Conservation (phyloP, 2,888 invertebrate genomes). For the Agrilus biguttatus region DNA sequence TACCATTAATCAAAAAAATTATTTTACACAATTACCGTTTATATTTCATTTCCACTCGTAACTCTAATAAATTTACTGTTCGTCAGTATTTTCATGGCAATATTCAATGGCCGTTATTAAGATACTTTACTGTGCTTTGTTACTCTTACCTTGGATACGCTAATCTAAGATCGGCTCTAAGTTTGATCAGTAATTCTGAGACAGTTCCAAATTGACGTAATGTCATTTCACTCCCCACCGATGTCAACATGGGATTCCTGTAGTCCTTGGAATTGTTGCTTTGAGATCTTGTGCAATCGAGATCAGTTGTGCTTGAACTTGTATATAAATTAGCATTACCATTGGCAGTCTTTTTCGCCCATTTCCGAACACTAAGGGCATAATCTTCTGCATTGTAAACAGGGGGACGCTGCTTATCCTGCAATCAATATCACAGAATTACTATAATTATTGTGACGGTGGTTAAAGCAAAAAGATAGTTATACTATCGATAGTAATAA, state of each 20-base stretch:
- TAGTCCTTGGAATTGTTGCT: slow-evolving; percentile 24
- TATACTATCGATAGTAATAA: too few relatives aligned
- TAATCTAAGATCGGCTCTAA: slow-evolving; percentile 70
- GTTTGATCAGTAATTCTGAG: slow-evolving; percentile 73
- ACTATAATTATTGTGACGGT: too few relatives aligned
- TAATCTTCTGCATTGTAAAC: slow-evolving; percentile 87
- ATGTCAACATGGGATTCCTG: slow-evolving; percentile 55
- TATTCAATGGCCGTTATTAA: too few relatives aligned
- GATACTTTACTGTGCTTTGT: too few relatives aligned
- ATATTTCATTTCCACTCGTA: too few relatives aligned
- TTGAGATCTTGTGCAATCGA: slow-evolving; percentile 19
- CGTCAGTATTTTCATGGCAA: too few relatives aligned
- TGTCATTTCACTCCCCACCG: slow-evolving; percentile 68
- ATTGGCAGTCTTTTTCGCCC: slow-evolving; percentile 50
- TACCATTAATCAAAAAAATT: too few relatives aligned
- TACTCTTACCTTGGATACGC: slow-evolving; percentile 68
- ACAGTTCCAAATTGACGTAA: slow-evolving; percentile 75
- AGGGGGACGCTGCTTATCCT: slow-evolving; percentile 76
- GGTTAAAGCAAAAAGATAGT: too few relatives aligned
- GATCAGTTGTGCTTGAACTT: slow-evolving; percentile 15
- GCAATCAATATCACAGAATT: too few relatives aligned
- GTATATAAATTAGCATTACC: slow-evolving; percentile 22
- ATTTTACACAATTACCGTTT: too few relatives aligned
- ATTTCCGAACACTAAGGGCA: slow-evolving; percentile 63
- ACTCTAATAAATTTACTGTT: too few relatives aligned